Percentiles rank a stretch among this genome's conserved stretches.
Conservation (phyloP, 2,888 invertebrate species). For the Drosophila koepferae region DNA sequence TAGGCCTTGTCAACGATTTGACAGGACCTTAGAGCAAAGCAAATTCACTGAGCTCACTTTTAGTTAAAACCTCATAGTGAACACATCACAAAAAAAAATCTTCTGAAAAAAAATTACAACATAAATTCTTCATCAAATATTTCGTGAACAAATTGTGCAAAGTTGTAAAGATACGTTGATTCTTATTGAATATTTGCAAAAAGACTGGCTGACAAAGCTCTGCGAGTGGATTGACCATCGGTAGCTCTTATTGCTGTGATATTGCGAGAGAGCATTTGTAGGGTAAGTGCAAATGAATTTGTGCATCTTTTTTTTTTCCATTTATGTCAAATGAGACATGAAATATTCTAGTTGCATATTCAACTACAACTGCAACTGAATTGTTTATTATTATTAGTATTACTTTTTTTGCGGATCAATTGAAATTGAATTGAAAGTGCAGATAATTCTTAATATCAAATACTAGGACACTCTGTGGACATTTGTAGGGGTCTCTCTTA, state of each 20-base stretch:
- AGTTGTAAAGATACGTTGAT: slow-evolving; percentile 11
- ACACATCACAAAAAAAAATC: slow-evolving; percentile 27
- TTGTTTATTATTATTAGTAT: no score
- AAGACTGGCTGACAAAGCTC: slow-evolving; percentile 5
- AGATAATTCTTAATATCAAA: no score
- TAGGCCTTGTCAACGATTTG: slow-evolving; percentile 8
- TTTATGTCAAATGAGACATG: background rate
- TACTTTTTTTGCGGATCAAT: no score
- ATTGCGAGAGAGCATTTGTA: background rate
- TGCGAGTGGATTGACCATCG: background rate
- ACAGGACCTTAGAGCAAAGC: background rate
- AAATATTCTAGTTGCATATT: background rate
- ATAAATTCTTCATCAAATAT: slow-evolving; percentile 16
- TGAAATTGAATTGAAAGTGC: no score
- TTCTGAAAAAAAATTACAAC: slow-evolving; percentile 1
- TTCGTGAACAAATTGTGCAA: slow-evolving; percentile 33
- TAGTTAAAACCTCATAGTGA: slow-evolving; percentile 25
- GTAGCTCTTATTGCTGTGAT: no score
- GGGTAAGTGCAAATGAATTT: slow-evolving; percentile 12
- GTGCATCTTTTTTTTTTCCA: background rate
- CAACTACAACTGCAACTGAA: no score
- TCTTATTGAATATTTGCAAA: slow-evolving; percentile 1
- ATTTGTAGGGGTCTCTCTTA: no score
- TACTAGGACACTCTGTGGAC: no score
- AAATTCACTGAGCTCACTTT: slow-evolving; percentile 3